Base-by-base conservation (phyloP, 2,888 invertebrate species). In the Melanostoma mellinum region DNA sequence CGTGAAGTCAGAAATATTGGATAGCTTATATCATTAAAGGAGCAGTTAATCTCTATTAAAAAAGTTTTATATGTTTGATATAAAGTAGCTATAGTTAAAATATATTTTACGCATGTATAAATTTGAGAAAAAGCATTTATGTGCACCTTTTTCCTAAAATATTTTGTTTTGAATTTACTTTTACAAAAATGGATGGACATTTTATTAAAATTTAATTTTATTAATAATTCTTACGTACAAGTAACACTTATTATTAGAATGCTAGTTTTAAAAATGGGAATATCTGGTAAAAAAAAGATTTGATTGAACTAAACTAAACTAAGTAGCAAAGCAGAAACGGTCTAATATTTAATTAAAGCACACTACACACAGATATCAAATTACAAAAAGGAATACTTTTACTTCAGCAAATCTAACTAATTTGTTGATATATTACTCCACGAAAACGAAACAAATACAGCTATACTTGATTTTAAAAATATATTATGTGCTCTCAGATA, bases 161-260 rank as follows among this genome's bases (percentile, higher is more conserved):
- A 32, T 67, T 65, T 10, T 20, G 56, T 30, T 56, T 44, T 71
- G 65, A 53, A 33, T 72, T 71, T 76, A 53, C 48, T 69, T 63
- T 73, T 53, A 74, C 56, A 81, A 85, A 77, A 81, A 85, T 85
- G 80, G 80, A 85, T 85, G 81, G 85, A 85, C 76, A 81, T 73
- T 74, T 77, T 60, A 10, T 79, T 69, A 38, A 42, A 72, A 40
- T 60, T 60, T 52, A 38, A 6, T 38, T 38, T 63, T 20, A 20
- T 20, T 20, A 20, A 20, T 20, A 20, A 1, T 20, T 50, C n/a
- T 63, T 40, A 6, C 8, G 20, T 46, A 46, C 35, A 46, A 61
- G 46, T 33, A 46, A 35, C 46, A 36, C 46, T 61, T 50, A 20
- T 20, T 20, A 20, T 20, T 20, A 20, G 20, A 20, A 20, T 20